Conservation (phyloP, 1,140 invertebrate species). For the Bombus superbus region DNA sequence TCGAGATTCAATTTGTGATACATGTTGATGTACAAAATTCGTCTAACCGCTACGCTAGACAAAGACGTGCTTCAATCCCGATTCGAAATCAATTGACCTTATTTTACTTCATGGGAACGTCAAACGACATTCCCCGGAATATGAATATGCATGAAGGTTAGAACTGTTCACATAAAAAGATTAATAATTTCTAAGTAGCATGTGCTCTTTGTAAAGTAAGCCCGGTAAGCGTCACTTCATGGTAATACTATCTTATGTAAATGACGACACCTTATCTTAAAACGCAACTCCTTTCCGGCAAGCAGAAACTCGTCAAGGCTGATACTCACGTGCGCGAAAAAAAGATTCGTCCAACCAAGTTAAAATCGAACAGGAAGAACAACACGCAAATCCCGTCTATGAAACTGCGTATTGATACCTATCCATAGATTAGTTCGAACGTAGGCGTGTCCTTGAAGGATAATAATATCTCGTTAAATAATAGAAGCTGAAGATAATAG, state of each 20-base stretch:
- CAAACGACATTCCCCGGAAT: no score
- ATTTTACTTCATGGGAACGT: background rate
- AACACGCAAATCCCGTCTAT: background rate
- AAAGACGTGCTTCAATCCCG: no score
- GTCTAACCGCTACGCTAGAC: no score
- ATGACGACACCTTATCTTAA: background rate
- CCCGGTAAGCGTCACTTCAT: background rate
- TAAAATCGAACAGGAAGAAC: background rate
- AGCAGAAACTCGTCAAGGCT: conserved; percentile 1
- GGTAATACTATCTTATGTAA: background rate
- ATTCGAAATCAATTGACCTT: background rate
- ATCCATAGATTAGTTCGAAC: background rate
- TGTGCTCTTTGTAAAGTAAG: conserved; percentile 1
- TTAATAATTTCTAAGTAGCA: background rate
- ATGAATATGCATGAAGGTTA: background rate
- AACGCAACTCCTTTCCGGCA: background rate
- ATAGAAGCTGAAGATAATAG: background rate
- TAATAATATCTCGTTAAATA: conserved; percentile 26
- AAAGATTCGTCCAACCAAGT: background rate
- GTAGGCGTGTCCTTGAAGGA: background rate
- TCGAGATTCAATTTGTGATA: conserved; percentile 82
- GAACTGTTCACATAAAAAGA: background rate
- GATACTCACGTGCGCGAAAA: conserved; percentile 11
- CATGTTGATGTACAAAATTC: conserved; percentile 21
- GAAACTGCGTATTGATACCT: conserved; percentile 5